A percentile compares a stretch with the other conserved stretches of the same genome.
These are phyloP conservation scores for Harmothoe impar DNA, from an alignment of 2,888 invertebrate species.

Conservation along the genomic window DNA sequence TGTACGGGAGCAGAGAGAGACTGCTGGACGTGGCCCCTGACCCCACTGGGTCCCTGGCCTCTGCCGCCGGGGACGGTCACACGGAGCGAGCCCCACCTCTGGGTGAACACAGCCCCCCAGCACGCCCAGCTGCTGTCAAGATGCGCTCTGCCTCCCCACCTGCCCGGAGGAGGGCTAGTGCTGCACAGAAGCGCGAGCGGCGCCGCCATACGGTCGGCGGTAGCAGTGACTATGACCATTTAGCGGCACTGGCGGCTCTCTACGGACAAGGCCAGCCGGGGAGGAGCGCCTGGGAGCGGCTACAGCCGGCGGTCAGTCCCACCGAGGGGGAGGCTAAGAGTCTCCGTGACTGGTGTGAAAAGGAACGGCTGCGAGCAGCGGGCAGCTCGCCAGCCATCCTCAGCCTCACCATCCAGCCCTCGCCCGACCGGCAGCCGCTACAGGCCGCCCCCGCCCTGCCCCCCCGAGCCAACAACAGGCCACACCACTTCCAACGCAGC, in stretches of 20 bases:
- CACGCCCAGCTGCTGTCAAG: not conserved
- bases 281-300: conserved; percentile 81
- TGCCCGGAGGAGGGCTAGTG: conserved; percentile 68
- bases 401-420: conserved; percentile 28
- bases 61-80: not conserved
- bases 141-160: conserved; percentile 68
- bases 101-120: not conserved
- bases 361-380: conserved; percentile 84
- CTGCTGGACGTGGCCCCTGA: conserved; percentile 43
- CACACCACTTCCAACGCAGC: conserved; percentile 9
- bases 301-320: conserved; percentile 77
- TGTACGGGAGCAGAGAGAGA: conserved; percentile 61
- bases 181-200: conserved; percentile 79
- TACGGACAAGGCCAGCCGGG: conserved; percentile 64
- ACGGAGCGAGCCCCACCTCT: not conserved
- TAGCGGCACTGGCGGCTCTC: conserved; percentile 81
- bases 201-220: conserved; percentile 96
- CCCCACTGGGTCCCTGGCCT: not conserved
- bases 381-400: conserved; percentile 68
- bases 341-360: conserved; percentile 80
- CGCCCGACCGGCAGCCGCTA: conserved; percentile 19
- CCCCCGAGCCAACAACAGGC: not conserved
- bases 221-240: conserved; percentile 92
- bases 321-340: conserved; percentile 71
- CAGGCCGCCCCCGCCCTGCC: not conserved